A percentile compares a stretch with the other conserved stretches of the same genome.
phyloP scores from a whole-genome alignment of 2,113 vertebrate genomes.

The Piaya cayana region DNA sequence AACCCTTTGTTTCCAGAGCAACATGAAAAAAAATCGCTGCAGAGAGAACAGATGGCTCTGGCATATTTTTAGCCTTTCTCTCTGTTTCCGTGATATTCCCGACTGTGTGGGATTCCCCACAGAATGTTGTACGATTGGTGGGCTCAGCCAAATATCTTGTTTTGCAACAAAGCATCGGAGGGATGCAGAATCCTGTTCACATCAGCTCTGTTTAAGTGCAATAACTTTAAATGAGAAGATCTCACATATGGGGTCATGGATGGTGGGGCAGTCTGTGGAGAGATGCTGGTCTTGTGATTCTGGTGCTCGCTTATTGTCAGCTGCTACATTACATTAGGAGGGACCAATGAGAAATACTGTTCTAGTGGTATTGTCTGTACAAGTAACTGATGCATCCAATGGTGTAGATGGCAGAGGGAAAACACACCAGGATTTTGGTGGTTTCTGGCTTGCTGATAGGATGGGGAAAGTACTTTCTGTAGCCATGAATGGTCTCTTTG shows the following conservation, averaged over 20 bases:
- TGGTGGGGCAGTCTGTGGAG: background rate
- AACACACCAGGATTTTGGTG: background rate
- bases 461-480: background rate
- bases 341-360: background rate
- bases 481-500: background rate
- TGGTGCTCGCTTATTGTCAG: background rate
- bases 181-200: background rate
- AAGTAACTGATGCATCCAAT: background rate
- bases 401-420: background rate
- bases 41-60: slow-evolving; percentile 13
- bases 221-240: background rate
- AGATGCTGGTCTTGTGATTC: background rate
- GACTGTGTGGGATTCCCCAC: slow-evolving; percentile 62
- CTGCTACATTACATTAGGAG: background rate
- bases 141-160: slow-evolving; percentile 38
- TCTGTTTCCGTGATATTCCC: slow-evolving; percentile 62
- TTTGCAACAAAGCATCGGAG: slow-evolving; percentile 44
- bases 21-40: background rate
- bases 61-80: slow-evolving; percentile 52
- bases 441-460: background rate
- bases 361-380: background rate
- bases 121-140: slow-evolving; percentile 38
- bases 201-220: background rate
- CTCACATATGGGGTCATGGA: background rate
- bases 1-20: slow-evolving; percentile 35